phyloP scores from a whole-genome alignment of 2,888 invertebrate genomes.

The Apamea epomidion region DNA sequence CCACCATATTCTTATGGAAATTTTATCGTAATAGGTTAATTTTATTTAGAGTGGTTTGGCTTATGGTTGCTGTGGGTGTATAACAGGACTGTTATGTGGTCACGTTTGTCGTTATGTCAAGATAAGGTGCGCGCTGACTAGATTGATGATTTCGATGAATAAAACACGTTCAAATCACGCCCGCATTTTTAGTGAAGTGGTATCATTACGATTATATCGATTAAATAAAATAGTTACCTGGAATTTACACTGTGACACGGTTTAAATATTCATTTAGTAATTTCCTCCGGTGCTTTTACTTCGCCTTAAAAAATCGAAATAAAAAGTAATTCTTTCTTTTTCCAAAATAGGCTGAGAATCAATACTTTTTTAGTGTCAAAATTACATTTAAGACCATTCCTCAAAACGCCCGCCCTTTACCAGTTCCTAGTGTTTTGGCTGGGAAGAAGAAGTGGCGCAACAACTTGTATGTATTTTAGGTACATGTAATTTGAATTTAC shows the following conservation, averaged over 20 bases:
- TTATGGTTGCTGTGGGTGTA: constrained; percentile 22
- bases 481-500: not conserved
- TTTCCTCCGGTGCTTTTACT: no score
- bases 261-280: not conserved
- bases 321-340: no score
- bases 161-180: not conserved
- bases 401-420: not conserved
- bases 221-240: not conserved
- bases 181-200: not conserved
- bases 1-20: constrained; percentile 46
- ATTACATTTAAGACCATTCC: not conserved
- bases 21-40: constrained; percentile 27
- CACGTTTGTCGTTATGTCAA: constrained; percentile 7
- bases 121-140: not conserved
- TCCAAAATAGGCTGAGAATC: no score
- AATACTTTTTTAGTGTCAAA: not conserved
- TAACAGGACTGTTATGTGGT: constrained; percentile 9
- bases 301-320: not conserved
- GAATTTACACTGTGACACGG: not conserved
- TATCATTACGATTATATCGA: not conserved
- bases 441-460: not conserved
- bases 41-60: constrained; percentile 34
- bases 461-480: no score
- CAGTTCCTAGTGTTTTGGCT: not conserved
- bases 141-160: not conserved